Evolutionary conservation across 2,888 invertebrate genomes (phyloP).

Genomic region (Hypsopygia costalis): DNA sequence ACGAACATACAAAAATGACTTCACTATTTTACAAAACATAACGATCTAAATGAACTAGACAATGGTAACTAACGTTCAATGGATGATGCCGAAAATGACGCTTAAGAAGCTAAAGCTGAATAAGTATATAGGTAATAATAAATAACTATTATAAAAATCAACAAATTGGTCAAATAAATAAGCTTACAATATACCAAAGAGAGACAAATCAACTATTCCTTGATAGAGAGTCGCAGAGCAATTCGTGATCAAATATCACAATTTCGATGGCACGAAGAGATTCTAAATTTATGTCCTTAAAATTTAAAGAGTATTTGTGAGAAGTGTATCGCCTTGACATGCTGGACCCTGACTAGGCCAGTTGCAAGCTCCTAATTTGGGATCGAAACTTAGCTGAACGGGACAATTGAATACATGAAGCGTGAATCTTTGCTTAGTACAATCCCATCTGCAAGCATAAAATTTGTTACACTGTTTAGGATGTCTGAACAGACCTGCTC

Average conservation of each 20-base stretch:
- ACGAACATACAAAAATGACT: constrained; percentile 66
- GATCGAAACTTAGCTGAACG: constrained; percentile 88
- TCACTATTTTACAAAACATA: constrained; percentile 55
- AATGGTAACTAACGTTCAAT: constrained; percentile 64
- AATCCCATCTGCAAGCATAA: constrained; percentile 91
- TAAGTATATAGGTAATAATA: constrained; percentile 58
- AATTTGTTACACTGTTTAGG: constrained; percentile 91
- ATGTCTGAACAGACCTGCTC: constrained; percentile 84
- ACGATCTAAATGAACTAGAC: constrained; percentile 62
- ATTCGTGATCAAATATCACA: constrained; percentile 64
- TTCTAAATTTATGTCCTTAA: constrained; percentile 30
- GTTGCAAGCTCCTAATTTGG: constrained; percentile 87
- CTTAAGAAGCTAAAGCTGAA: constrained; percentile 55
- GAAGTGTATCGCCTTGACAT: constrained; percentile 85
- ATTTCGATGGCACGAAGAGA: constrained; percentile 71
- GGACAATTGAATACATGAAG: constrained; percentile 90
- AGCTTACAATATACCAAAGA: constrained; percentile 54
- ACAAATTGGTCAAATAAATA: constrained; percentile 73
- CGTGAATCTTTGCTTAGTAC: constrained; percentile 86
- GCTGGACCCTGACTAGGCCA: constrained; percentile 91
- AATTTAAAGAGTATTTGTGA: constrained; percentile 73
- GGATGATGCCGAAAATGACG: constrained; percentile 42
- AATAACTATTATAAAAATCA: constrained; percentile 74
- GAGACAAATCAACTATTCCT: constrained; percentile 49
- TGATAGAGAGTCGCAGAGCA: constrained; percentile 33